phyloP scores from a whole-genome alignment of 2,888 invertebrate genomes.

The Drosophila lutescens region DNA sequence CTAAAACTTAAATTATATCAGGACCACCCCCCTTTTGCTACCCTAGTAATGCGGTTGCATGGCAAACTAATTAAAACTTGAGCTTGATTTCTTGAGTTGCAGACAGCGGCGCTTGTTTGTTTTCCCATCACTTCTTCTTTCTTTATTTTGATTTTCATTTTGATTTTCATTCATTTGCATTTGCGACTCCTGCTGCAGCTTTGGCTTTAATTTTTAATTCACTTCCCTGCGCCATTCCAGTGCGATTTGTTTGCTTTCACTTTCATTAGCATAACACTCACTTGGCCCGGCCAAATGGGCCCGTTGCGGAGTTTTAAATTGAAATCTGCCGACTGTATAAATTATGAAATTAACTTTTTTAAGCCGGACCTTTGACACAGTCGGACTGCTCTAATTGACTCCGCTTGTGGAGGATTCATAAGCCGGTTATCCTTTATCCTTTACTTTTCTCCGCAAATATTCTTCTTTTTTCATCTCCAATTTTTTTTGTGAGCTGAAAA shows the following conservation, averaged over 20 bases:
- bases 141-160: slow-evolving; percentile 12
- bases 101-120: slow-evolving; percentile 62
- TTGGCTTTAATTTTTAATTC: slow-evolving; percentile 72
- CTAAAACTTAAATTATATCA: slow-evolving; percentile 36
- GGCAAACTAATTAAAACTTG: slow-evolving; percentile 77
- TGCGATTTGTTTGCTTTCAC: slow-evolving; percentile 47
- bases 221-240: slow-evolving; percentile 43
- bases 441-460: neutral
- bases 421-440: slow-evolving; percentile 38
- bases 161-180: slow-evolving; percentile 47
- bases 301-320: slow-evolving; percentile 54
- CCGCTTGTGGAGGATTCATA: slow-evolving; percentile 16
- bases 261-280: slow-evolving; percentile 51
- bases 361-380: slow-evolving; percentile 29
- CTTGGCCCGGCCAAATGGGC: slow-evolving; percentile 8
- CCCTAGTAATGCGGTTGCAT: slow-evolving; percentile 46
- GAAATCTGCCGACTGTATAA: slow-evolving; percentile 48
- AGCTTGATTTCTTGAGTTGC: slow-evolving; percentile 65
- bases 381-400: slow-evolving; percentile 49
- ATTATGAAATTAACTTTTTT: slow-evolving; percentile 53
- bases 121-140: slow-evolving; percentile 26
- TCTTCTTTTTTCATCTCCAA: neutral
- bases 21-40: neutral
- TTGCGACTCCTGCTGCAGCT: slow-evolving; percentile 41
- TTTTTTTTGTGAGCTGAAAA: slow-evolving; percentile 28